A percentile compares a stretch with the other conserved stretches of the same genome.
phyloP scores from a whole-genome alignment of 2,888 invertebrate genomes.

The Cantharis lateralis region DNA sequence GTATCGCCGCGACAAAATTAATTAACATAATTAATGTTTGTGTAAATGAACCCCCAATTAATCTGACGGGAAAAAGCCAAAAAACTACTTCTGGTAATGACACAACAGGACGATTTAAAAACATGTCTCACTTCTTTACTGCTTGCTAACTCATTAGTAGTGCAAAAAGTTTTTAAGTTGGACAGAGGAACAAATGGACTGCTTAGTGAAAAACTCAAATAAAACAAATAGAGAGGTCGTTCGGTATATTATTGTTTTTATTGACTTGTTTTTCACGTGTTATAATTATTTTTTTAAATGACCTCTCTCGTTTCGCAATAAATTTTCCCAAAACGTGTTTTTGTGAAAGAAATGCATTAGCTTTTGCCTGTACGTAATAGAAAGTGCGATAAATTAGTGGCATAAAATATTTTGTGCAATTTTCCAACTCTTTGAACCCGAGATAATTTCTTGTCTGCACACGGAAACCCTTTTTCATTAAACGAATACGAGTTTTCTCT shows the following conservation, averaged over 20 bases:
- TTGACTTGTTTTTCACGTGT: neutral
- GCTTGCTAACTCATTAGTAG: neutral
- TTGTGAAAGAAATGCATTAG: neutral
- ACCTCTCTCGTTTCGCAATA: neutral
- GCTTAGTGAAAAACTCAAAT: conserved; percentile 7
- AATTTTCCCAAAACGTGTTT: neutral
- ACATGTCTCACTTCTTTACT: conserved; percentile 1
- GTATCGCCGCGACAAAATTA: neutral
- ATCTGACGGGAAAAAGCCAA: neutral
- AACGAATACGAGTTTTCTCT: neutral
- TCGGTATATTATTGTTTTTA: conserved; percentile 4
- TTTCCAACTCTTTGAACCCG: conserved; percentile 20
- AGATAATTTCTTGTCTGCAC: conserved; percentile 22
- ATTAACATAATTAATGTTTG: neutral
- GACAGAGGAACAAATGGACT: conserved; percentile 10
- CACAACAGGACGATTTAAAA: neutral
- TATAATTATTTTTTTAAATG: neutral
- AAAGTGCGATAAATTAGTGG: neutral
- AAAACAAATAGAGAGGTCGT: conserved; percentile 4
- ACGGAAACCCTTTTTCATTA: conserved; percentile 10
- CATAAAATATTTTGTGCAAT: conserved; percentile 9
- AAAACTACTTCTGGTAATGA: neutral
- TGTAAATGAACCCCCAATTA: neutral
- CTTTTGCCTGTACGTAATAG: neutral
- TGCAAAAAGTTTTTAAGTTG: conserved; percentile 1